Base-by-base conservation (phyloP, 2,797 vertebrate species). In the Sitta carolinensis region DNA sequence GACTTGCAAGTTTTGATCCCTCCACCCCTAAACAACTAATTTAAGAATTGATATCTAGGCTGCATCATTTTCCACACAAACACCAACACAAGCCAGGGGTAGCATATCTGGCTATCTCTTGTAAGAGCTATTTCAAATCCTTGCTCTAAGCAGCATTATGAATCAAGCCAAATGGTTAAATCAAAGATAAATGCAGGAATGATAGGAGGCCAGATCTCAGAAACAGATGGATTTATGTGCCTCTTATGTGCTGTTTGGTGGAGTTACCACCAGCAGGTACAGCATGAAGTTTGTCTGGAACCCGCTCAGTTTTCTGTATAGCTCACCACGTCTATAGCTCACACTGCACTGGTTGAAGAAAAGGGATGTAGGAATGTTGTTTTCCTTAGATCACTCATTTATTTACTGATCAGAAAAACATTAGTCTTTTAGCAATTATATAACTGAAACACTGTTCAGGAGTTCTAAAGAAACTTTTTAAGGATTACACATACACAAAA, bases 181-280 rank as follows among this genome's bases (percentile, higher is more conserved):
- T 85, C 40, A 85, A 30, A 92, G 62, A 85, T 83, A 94, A 89
- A 32, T 3, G 7, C 6, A 26, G 58, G 42, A 76, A 22, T 80
- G 45, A 32, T 45, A 30, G 23, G 29, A 67, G 50, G 42, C 30
- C 42, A 58, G 45, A 59, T 78, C 64, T 74, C 30, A 50, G 66
- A 86, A 94, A 85, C 23, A 91, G 78, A 75, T 18, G 62, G 73
- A 81, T 94, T 94, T 94, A 29, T 40, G 36, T 55, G 22, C 11
- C 21, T 62, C 26, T 83, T 78, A 29, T 0, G 0, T 21, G 48
- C n/a, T 47, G 5, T 67, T 23, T 55, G n/a, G 11, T 62, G 40
- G 62, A 52, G 68, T 90, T 87, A 75, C 34, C 47, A n/a, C 10
- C 30, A 45, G 32, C 13, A 10, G 14, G 36, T 83, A 22, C 13